These are phyloP conservation scores for Thelaira solivaga DNA, from an alignment of 2,888 invertebrate genomes.

Conservation along the genomic window DNA sequence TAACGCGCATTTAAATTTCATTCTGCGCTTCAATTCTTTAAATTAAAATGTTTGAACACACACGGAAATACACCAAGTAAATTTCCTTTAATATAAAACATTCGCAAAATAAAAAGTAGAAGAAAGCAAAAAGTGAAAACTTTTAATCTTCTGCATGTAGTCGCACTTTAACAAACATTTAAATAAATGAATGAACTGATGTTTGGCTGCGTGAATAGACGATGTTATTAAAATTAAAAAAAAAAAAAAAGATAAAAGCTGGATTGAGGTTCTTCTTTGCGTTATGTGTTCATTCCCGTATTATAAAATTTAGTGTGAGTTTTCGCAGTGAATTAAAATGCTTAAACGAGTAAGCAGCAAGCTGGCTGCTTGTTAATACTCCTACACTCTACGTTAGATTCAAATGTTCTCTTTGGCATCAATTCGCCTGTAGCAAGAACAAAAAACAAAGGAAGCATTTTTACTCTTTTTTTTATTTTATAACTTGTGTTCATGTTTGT, in stretches of 20 bases:
- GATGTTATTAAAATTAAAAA: not conserved
- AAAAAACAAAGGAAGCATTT: not conserved
- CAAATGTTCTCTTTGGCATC: slow-evolving; percentile 2
- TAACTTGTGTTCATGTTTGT: no score
- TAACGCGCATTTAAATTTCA: not conserved
- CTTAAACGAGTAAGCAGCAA: no score
- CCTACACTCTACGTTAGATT: not conserved
- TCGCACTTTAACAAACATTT: slow-evolving; percentile 3
- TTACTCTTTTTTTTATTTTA: not conserved
- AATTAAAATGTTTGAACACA: not conserved
- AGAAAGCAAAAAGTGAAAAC: not conserved
- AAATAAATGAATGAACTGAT: not conserved
- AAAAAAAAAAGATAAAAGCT: no score
- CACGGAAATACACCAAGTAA: not conserved
- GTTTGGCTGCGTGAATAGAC: not conserved
- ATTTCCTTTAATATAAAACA: not conserved
- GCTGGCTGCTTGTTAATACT: slow-evolving; percentile 14
- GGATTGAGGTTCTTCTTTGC: not conserved
- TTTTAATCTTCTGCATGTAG: not conserved
- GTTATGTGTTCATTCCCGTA: slow-evolving; percentile 7
- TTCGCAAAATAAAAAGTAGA: not conserved
- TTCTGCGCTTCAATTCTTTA: not conserved
- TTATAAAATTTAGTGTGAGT: not conserved
- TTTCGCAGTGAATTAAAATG: slow-evolving; percentile 17
- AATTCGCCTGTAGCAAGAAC: not conserved